Base-by-base conservation (phyloP, 2,797 vertebrate species). In the Gymnocypris eckloni region DNA sequence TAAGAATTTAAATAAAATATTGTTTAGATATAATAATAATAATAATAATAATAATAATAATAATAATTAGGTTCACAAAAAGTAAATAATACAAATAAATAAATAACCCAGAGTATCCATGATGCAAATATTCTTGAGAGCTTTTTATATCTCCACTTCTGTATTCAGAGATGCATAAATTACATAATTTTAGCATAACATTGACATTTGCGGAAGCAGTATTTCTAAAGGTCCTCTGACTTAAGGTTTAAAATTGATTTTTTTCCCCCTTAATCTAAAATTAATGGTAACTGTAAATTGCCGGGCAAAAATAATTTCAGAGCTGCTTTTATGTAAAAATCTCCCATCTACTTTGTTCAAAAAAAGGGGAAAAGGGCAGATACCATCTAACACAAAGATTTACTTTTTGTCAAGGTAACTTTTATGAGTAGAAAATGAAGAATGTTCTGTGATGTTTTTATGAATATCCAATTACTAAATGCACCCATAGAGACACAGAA, bases 171-270 rank as follows among this genome's bases (percentile, higher is more conserved):
- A 73, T 83, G 81, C 80, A 88, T 88, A 87, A 50, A 88, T 88
- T 87, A 87, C 45, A 22, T n/a, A 66, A 69, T 85, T 80, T 87
- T 76, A 86, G 86, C 84, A 82, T 87, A 84, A 86, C 61, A 77
- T 70, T 90, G 86, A 86, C 88, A 89, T 89, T 87, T 89, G 82
- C 15, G 7, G 73, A 86, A 86, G 79, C 39, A 43, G 69, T 82
- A 80, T 86, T 88, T 86, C 69, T 84, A 87, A 90, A 88, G 87
- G 80, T 83, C 69, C 81, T 18, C 41, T 79, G 81, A 84, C 76
- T 80, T 87, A 75, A 67, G 66, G 39, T 80, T 85, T 83, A 61
- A 83, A 52, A 80, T 72, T 66, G 13, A 54, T 56, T 76, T 64
- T 76, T 43, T 33, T 33, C 41, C 11, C 43, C 50, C 22, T 71